Evolutionary conservation across 2,888 invertebrate genomes (phyloP), one percentile per base, ranked within the genome.

Genomic region (Ichneumon xanthorius): DNA sequence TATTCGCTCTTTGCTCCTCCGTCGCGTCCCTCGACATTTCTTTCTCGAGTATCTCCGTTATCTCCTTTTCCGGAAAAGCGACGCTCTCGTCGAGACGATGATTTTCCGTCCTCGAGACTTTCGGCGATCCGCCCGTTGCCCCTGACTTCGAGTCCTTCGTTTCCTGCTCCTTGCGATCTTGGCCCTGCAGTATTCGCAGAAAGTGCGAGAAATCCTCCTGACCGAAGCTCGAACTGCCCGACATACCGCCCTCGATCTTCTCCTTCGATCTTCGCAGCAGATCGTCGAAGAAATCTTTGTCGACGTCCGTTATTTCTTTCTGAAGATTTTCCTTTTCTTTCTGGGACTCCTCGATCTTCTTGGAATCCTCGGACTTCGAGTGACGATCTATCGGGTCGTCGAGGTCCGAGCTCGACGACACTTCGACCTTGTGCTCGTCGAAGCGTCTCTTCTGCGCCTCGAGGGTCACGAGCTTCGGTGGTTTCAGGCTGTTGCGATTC

Each of bases 171-270:
- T 75, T 87, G 26, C 86, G 89, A 19, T 92, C 91, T 72, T 94
- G 92, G 3, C 89, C 89, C 80, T 93, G 91, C 30, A 94, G 84
- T 19, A 93, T 89, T 79, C 92, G 93, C 33, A 93, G 82, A 82
- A 93, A 93, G 61, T 93, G 91, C 0, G 92, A 93, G 82, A 93
- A 93, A 87, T 94, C 93, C 82, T 94, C 93, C 73, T 93, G 92
- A 6, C 91, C 92, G 9, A 93, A 92, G 85, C 92, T 93, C 1
- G 93, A 93, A 86, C 92, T 93, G 0, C 89, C 90, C 0, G 93
- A 93, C 78, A 93, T 90, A 3, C 92, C 90, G n/a, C 92, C 92
- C 40, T 92, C 93, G 0, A 84, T 87, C 77, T 89, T 92, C 71
- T 92, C 92, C 48, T 90, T 91, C 0, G 92, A 92, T 77, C 84